These are phyloP conservation scores for Phyllopteryx taeniolatus DNA, from an alignment of 2,113 vertebrate genomes.

Conservation along the genomic window DNA sequence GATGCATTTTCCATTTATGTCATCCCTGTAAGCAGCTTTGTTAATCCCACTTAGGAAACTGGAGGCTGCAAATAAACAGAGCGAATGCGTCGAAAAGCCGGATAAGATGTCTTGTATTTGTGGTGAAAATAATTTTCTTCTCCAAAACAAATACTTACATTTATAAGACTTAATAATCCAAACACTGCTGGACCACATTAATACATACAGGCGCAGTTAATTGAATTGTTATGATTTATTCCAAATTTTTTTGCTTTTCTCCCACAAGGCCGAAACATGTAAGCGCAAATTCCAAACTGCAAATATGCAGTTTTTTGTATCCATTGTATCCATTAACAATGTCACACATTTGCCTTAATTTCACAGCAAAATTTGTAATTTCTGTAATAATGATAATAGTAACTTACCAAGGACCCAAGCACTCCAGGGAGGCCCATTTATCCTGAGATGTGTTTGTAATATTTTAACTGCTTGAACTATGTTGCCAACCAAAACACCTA, in stretches of 20 bases:
- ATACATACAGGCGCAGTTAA: not conserved
- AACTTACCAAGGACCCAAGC: no score
- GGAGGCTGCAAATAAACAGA: constrained; percentile 1
- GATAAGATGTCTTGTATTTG: not conserved
- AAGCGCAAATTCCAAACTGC: not conserved
- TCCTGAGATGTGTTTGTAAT: no score
- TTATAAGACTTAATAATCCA: not conserved
- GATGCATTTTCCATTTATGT: constrained; percentile 22
- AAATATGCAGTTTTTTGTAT: no score
- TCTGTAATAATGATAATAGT: no score
- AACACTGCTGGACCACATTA: not conserved
- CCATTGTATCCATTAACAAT: no score
- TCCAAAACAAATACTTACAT: not conserved
- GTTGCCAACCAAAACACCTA: no score
- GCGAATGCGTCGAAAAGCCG: not conserved
- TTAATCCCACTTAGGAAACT: constrained; percentile 21
- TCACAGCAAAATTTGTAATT: no score
- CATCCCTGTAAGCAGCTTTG: constrained; percentile 31
- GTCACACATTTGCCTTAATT: no score
- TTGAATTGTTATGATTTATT: not conserved
- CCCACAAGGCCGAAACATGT: not conserved
- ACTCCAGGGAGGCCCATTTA: no score
- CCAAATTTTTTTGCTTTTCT: not conserved
- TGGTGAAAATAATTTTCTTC: constrained; percentile 1
- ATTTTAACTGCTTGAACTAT: no score